These are phyloP conservation scores for Reticulitermes lucifugus DNA, from an alignment of 2,888 invertebrate genomes.

Conservation along the genomic window DNA sequence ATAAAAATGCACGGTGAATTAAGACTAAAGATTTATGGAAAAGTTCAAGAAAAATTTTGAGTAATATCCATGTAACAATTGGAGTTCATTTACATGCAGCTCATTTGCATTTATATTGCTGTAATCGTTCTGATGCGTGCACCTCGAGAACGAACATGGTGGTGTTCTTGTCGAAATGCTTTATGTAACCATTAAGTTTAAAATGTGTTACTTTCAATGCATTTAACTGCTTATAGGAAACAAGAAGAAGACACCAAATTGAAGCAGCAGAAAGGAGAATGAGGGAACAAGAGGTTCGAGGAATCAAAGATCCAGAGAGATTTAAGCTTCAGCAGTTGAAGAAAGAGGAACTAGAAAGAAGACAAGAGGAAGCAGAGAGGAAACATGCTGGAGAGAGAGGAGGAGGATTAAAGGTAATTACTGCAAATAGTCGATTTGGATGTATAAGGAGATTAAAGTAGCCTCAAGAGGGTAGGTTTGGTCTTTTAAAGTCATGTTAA, in stretches of 20 bases:
- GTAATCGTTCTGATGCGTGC: not conserved
- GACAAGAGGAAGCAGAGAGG: slow-evolving; percentile 67
- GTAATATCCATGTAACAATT: too few species aligned
- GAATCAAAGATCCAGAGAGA: slow-evolving; percentile 73
- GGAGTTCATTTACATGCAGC: too few species aligned
- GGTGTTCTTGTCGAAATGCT: not conserved
- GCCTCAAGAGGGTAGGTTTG: too few species aligned
- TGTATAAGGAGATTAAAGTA: too few species aligned
- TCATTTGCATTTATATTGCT: too few species aligned
- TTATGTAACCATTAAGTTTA: not conserved
- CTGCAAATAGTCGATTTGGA: too few species aligned
- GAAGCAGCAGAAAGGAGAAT: slow-evolving; percentile 77
- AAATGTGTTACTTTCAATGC: not conserved
- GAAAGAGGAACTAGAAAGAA: slow-evolving; percentile 69
- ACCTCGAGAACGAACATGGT: too few species aligned
- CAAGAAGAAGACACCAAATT: slow-evolving; percentile 72
- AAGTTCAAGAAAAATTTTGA: too few species aligned
- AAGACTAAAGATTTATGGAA: too few species aligned
- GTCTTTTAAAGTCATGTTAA: too few species aligned
- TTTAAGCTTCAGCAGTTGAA: slow-evolving; percentile 71
- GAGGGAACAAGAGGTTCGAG: slow-evolving; percentile 70
- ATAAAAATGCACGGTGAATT: too few species aligned
- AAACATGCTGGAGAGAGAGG: slow-evolving; percentile 53
- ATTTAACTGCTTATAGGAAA: slow-evolving; percentile 66
- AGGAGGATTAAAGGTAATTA: slow-evolving; percentile 34